Evolutionary conservation across 2,888 invertebrate species (phyloP).

Genomic region (Octonoba sinensis): DNA sequence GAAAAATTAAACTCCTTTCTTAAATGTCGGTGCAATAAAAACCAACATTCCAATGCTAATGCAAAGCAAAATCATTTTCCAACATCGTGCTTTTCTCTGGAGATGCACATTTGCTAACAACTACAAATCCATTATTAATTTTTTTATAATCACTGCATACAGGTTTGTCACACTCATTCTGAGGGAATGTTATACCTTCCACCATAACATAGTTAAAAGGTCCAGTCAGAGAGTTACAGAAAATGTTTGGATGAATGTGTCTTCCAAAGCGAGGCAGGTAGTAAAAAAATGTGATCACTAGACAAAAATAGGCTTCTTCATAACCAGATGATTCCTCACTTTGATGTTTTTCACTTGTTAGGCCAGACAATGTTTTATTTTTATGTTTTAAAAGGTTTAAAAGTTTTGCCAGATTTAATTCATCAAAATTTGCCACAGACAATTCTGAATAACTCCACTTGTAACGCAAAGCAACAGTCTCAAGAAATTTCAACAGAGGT

Average conservation of each 20-base stretch:
- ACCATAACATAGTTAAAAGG: constrained; percentile 48
- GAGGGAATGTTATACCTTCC: constrained; percentile 42
- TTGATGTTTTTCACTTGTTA: constrained; percentile 47
- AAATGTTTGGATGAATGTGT: constrained; percentile 68
- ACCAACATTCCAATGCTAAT: constrained; percentile 88
- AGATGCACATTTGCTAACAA: constrained; percentile 44
- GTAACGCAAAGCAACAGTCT: constrained; percentile 37
- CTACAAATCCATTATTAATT: constrained; percentile 36
- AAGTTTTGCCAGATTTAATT: constrained; percentile 38
- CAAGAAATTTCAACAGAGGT: constrained; percentile 37
- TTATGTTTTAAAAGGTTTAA: constrained; percentile 40
- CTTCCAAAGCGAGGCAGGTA: constrained; percentile 80
- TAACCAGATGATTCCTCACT: constrained; percentile 47
- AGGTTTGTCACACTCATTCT: constrained; percentile 22
- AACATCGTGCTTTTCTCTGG: constrained; percentile 63
- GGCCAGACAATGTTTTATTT: constrained; percentile 38
- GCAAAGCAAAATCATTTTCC: constrained; percentile 81
- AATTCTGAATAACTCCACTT: constrained; percentile 52
- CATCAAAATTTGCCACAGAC: constrained; percentile 51
- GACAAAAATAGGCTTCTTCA: constrained; percentile 78
- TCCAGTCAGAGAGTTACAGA: constrained; percentile 18
- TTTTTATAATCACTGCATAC: constrained; percentile 41
- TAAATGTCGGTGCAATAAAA: constrained; percentile 78
- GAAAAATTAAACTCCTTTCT: constrained; percentile 78
- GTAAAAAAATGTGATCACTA: constrained; percentile 81